Evolutionary conservation across 2,888 invertebrate genomes (phyloP).

Genomic region (Dromius quadrimaculatus): DNA sequence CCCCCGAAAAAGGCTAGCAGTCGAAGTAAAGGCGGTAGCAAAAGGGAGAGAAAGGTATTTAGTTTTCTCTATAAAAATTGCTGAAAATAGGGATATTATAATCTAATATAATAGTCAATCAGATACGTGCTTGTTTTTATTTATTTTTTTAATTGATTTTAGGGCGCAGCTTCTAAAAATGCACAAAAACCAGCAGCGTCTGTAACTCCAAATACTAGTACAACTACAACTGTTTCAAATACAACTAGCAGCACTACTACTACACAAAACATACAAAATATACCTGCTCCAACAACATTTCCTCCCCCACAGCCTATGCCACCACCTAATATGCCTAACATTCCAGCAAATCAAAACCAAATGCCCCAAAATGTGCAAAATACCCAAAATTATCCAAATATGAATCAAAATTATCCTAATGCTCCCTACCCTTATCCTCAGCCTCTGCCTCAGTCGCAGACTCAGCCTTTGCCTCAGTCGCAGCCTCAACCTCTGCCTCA

Average conservation of each 20-base stretch:
- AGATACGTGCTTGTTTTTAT: not conserved
- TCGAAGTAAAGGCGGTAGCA: slow-evolving; percentile 53
- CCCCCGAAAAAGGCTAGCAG: slow-evolving; percentile 59
- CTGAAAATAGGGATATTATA: not conserved
- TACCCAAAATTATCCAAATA: slow-evolving; percentile 6
- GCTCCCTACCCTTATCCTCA: slow-evolving; percentile 15
- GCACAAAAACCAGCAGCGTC: slow-evolving; percentile 69
- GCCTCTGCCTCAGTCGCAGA: slow-evolving; percentile 44
- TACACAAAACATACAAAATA: slow-evolving; percentile 6
- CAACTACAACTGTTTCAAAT: slow-evolving; percentile 40
- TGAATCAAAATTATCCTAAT: slow-evolving; percentile 10
- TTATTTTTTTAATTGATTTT: not conserved
- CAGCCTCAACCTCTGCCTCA: no score
- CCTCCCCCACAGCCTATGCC: slow-evolving; percentile 12
- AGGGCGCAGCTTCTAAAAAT: not conserved
- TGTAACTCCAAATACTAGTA: slow-evolving; percentile 66
- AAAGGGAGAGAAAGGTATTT: slow-evolving; percentile 55
- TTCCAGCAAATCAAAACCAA: slow-evolving; percentile 38
- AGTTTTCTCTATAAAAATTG: not conserved
- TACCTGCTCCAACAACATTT: slow-evolving; percentile 17
- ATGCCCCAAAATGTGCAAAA: slow-evolving; percentile 13
- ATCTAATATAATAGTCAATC: not conserved
- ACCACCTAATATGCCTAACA: slow-evolving; percentile 40
- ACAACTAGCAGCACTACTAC: slow-evolving; percentile 58
- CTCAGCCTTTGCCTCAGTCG: slow-evolving; percentile 42